phyloP scores from a whole-genome alignment of 2,888 invertebrate genomes.

The Chrysodeixis includens region DNA sequence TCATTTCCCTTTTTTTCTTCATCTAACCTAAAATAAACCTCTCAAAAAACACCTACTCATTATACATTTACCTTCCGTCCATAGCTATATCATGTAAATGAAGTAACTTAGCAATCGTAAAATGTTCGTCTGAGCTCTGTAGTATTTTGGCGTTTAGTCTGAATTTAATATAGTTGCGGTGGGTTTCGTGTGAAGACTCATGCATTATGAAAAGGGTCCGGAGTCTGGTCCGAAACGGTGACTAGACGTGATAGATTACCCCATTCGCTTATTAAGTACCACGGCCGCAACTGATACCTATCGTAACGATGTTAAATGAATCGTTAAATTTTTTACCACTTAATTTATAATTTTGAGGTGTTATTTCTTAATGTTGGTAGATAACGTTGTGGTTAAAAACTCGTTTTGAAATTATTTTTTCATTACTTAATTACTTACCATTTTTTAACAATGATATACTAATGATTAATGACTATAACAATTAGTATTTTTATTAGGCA shows the following conservation, averaged over 20 bases:
- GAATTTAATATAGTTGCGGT: constrained; percentile 58
- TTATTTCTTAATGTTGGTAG: neutral
- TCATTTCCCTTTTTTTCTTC: too few relatives aligned
- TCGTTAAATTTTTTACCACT: neutral
- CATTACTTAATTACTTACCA: too few relatives aligned
- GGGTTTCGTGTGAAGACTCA: constrained; percentile 66
- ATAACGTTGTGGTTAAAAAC: too few relatives aligned
- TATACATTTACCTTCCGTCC: neutral
- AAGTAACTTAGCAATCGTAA: constrained; percentile 16
- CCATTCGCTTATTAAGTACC: constrained; percentile 38
- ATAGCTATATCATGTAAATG: neutral
- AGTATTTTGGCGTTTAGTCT: constrained; percentile 26
- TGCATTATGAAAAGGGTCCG: constrained; percentile 74
- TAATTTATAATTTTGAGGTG: neutral
- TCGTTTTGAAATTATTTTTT: too few relatives aligned
- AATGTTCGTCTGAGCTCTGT: constrained; percentile 23
- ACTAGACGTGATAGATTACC: constrained; percentile 77
- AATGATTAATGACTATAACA: too few relatives aligned
- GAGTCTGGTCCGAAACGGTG: constrained; percentile 52
- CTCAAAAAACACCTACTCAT: neutral
- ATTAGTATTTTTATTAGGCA: too few relatives aligned
- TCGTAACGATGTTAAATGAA: neutral
- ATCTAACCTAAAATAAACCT: too few relatives aligned
- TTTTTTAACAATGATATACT: too few relatives aligned
- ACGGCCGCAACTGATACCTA: constrained; percentile 29